Percentiles rank a stretch among this genome's conserved stretches.
Conservation (phyloP, 2,113 vertebrate genomes). For the Condylura cristata region DNA sequence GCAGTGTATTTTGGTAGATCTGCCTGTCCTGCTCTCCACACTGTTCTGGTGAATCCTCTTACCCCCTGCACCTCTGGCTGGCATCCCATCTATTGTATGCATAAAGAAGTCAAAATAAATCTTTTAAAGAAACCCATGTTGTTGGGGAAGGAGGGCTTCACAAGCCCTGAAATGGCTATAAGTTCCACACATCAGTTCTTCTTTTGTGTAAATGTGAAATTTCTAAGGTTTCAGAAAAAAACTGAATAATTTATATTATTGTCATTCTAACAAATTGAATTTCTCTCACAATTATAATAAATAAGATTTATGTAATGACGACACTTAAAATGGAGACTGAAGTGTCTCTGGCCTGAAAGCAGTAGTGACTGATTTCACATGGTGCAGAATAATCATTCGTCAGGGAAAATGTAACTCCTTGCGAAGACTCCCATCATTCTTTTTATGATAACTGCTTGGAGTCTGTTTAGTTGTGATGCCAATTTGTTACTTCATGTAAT, state of each 20-base stretch:
- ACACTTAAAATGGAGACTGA: conserved; percentile 43
- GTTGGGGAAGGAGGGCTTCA: too few species aligned
- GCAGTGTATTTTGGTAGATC: too few species aligned
- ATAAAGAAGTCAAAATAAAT: too few species aligned
- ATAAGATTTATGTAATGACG: conserved; percentile 46
- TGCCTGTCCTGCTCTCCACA: too few species aligned
- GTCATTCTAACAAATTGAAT: background rate
- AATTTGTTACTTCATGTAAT: conserved; percentile 69
- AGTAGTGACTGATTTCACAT: conserved; percentile 27
- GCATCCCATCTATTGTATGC: too few species aligned
- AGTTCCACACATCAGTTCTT: background rate
- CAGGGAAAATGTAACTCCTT: background rate
- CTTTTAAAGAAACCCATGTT: too few species aligned
- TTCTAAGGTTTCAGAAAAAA: conserved; percentile 15
- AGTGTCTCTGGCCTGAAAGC: conserved; percentile 49
- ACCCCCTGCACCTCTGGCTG: too few species aligned
- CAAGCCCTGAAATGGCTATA: background rate
- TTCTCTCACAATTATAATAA: conserved; percentile 42
- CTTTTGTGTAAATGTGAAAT: conserved; percentile 57
- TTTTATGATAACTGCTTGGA: conserved; percentile 60
- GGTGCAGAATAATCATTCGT: conserved; percentile 51
- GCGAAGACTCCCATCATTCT: conserved; percentile 39
- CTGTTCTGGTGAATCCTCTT: too few species aligned
- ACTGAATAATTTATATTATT: background rate
- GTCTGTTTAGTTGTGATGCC: conserved; percentile 56